These are phyloP conservation scores for Bombus sylvicola DNA, from an alignment of 1,140 invertebrate species.

Conservation along the genomic window DNA sequence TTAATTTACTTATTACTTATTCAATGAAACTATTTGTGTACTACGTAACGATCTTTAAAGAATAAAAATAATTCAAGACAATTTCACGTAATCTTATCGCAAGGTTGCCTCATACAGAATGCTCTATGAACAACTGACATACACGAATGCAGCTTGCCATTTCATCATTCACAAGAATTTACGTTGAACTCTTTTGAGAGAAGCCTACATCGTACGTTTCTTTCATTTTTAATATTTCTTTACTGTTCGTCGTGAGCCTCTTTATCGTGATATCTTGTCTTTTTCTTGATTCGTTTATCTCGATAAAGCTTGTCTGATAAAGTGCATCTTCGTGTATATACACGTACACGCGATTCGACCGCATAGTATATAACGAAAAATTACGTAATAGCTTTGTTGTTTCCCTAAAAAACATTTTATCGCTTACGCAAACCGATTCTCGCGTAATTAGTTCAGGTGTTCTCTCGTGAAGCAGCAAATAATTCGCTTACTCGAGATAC, in stretches of 20 bases:
- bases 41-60: neutral
- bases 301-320: slow-evolving; percentile 1
- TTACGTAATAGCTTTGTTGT: slow-evolving; percentile 30
- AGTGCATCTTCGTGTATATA: slow-evolving; percentile 17
- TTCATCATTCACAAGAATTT: neutral
- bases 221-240: neutral
- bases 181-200: neutral
- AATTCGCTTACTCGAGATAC: neutral
- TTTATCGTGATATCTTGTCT: slow-evolving; percentile 26
- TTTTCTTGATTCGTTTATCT: slow-evolving; percentile 19
- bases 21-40: neutral
- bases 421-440: neutral
- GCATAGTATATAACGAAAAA: neutral
- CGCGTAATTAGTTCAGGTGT: slow-evolving; percentile 26
- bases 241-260: neutral
- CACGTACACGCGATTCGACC: neutral
- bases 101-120: neutral
- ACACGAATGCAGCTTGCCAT: too few relatives aligned
- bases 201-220: neutral
- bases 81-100: neutral
- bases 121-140: neutral
- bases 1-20: neutral
- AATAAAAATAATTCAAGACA: neutral
- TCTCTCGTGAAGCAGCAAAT: neutral
- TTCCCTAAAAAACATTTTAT: slow-evolving; percentile 12